Evolutionary conservation across 2,113 vertebrate genomes (phyloP).

Genomic region (Sorex araneus): DNA sequence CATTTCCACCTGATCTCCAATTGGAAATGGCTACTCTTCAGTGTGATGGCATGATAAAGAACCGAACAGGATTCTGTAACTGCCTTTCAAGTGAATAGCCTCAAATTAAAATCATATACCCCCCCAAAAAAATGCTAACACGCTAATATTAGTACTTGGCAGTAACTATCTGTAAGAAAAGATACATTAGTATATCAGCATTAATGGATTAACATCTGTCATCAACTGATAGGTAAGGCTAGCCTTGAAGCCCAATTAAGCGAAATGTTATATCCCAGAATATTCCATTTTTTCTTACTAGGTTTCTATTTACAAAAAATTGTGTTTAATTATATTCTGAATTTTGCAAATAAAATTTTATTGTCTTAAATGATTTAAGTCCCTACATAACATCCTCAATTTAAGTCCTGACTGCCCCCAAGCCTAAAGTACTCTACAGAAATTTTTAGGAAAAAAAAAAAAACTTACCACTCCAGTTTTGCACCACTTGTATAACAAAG

Average conservation of each 20-base stretch:
- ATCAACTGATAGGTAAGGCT: neutral
- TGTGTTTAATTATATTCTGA: neutral
- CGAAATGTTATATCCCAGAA: neutral
- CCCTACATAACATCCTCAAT: neutral
- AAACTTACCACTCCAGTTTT: neutral
- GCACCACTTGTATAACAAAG: neutral
- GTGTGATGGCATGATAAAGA: neutral
- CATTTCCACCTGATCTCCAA: neutral
- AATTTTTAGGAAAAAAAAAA: slow-evolving; percentile 6
- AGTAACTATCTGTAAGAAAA: slow-evolving; percentile 10
- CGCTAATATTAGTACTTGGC: slow-evolving; percentile 44
- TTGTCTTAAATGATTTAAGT: neutral
- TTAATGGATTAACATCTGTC: neutral
- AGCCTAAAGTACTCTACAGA: neutral
- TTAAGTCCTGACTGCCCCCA: neutral
- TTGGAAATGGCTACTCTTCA: slow-evolving; percentile 5
- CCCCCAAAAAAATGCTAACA: neutral
- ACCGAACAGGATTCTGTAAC: slow-evolving; percentile 1
- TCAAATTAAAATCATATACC: slow-evolving; percentile 24
- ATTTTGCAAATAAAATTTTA: too few species aligned
- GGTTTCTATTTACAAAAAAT: neutral
- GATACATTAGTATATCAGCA: slow-evolving; percentile 38
- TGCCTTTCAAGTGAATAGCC: slow-evolving; percentile 32
- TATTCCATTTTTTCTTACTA: neutral
- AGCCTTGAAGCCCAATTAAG: neutral